phyloP scores from a whole-genome alignment of 1,140 invertebrate genomes.

The Drosophila tsacasi region DNA sequence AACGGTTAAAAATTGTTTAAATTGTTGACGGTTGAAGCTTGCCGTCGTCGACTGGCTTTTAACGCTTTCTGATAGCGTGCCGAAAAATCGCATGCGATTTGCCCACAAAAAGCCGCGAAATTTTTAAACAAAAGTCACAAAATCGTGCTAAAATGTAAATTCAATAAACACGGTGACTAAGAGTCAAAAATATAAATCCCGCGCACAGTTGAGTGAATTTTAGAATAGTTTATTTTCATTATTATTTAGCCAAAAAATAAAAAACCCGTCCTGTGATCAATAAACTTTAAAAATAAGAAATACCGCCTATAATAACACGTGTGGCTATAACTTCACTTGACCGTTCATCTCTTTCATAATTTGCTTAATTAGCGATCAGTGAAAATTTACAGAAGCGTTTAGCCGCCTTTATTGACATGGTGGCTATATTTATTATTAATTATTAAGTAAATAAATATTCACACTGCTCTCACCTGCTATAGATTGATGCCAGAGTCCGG shows the following conservation, averaged over 20 bases:
- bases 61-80: slow-evolving; percentile 48
- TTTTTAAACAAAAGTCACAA: slow-evolving; percentile 56
- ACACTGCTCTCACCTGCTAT: slow-evolving; percentile 19
- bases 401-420: slow-evolving; percentile 32
- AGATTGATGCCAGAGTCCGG: neutral
- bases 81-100: slow-evolving; percentile 70
- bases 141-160: slow-evolving; percentile 67
- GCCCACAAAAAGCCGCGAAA: slow-evolving; percentile 27
- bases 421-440: slow-evolving; percentile 19
- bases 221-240: slow-evolving; percentile 21
- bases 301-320: slow-evolving; percentile 28
- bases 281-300: slow-evolving; percentile 23
- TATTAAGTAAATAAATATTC: slow-evolving; percentile 20
- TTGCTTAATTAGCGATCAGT: slow-evolving; percentile 57
- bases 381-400: slow-evolving; percentile 56
- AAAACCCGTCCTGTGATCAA: slow-evolving; percentile 6
- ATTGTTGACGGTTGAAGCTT: slow-evolving; percentile 53
- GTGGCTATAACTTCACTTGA: slow-evolving; percentile 28
- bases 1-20: slow-evolving; percentile 75
- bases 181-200: slow-evolving; percentile 15
- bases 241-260: slow-evolving; percentile 3
- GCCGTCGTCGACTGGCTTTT: slow-evolving; percentile 34
- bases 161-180: slow-evolving; percentile 56
- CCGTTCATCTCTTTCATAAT: slow-evolving; percentile 30
- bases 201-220: neutral